Conservation (phyloP, 2,888 invertebrate species). For the Crematogaster levior region DNA sequence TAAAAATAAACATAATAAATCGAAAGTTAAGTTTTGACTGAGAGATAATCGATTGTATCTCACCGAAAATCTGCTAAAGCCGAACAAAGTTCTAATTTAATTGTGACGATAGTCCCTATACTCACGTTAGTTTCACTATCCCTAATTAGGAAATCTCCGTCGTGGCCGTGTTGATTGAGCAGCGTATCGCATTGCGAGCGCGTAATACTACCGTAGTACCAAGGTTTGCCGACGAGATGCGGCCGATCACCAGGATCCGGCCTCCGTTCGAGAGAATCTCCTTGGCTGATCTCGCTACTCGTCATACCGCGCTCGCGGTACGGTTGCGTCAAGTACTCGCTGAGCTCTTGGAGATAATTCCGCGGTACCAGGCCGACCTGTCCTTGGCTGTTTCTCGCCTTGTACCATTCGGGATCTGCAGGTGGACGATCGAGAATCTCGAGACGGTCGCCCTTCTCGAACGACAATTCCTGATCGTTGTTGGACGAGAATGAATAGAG, state of each 20-base stretch:
- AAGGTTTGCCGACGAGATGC: constrained; percentile 93
- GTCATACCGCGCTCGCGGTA: constrained; percentile 88
- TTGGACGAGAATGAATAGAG: constrained; percentile 97
- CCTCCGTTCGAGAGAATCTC: constrained; percentile 87
- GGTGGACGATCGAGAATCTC: constrained; percentile 98
- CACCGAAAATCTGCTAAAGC: background rate
- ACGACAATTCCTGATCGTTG: constrained; percentile 98
- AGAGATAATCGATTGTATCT: background rate
- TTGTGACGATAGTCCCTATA: constrained; percentile 67
- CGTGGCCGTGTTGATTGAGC: constrained; percentile 97
- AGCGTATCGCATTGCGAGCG: constrained; percentile 98
- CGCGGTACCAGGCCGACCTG: constrained; percentile 97
- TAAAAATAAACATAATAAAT: background rate
- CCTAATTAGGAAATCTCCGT: constrained; percentile 99
- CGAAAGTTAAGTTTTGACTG: background rate
- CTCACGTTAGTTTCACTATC: constrained; percentile 99
- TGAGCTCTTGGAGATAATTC: constrained; percentile 97
- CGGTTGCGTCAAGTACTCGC: constrained; percentile 95
- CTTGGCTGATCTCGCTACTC: constrained; percentile 79
- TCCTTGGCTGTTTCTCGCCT: constrained; percentile 96
- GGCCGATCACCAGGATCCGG: constrained; percentile 88
- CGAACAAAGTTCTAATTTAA: background rate
- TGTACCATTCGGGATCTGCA: constrained; percentile 99
- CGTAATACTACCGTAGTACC: constrained; percentile 99
- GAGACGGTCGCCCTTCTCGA: constrained; percentile 98